Conservation (phyloP, 2,113 vertebrate species). For the Paramormyrops kingsleyae region DNA sequence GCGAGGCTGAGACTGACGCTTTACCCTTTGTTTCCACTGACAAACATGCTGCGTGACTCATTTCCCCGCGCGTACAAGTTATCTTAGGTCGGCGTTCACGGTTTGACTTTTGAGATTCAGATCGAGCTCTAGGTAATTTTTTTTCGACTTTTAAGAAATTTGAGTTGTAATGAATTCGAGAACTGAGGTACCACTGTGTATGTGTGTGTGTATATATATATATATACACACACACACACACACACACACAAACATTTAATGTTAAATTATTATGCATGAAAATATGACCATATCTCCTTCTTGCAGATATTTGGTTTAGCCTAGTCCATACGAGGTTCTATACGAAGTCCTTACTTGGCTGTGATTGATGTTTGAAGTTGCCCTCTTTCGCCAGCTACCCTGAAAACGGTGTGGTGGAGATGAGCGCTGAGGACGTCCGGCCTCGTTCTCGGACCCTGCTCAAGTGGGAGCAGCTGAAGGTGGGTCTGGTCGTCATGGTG, state of each 20-base stretch:
- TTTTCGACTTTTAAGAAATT: too few relatives aligned
- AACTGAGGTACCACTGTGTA: too few relatives aligned
- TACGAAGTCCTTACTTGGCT: neutral
- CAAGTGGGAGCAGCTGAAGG: slow-evolving; percentile 76
- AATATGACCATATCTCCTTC: neutral
- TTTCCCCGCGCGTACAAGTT: too few relatives aligned
- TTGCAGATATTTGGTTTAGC: neutral
- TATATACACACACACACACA: neutral
- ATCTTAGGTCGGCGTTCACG: too few relatives aligned
- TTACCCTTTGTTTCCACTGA: too few relatives aligned
- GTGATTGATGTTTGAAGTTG: neutral
- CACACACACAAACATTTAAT: neutral
- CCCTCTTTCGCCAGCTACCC: slow-evolving; percentile 71
- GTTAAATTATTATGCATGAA: neutral
- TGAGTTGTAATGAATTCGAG: too few relatives aligned
- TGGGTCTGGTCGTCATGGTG: slow-evolving; percentile 83
- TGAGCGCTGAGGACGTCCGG: slow-evolving; percentile 71
- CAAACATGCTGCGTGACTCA: too few relatives aligned
- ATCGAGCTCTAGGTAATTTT: too few relatives aligned
- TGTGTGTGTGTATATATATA: too few relatives aligned
- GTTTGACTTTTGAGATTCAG: too few relatives aligned
- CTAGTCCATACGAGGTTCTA: neutral
- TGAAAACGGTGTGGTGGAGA: slow-evolving; percentile 86
- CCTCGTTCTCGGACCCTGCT: slow-evolving; percentile 81
- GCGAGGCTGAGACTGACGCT: too few relatives aligned